Conservation (phyloP, 2,113 vertebrate genomes). For the Oxygymnocypris stewartii region DNA sequence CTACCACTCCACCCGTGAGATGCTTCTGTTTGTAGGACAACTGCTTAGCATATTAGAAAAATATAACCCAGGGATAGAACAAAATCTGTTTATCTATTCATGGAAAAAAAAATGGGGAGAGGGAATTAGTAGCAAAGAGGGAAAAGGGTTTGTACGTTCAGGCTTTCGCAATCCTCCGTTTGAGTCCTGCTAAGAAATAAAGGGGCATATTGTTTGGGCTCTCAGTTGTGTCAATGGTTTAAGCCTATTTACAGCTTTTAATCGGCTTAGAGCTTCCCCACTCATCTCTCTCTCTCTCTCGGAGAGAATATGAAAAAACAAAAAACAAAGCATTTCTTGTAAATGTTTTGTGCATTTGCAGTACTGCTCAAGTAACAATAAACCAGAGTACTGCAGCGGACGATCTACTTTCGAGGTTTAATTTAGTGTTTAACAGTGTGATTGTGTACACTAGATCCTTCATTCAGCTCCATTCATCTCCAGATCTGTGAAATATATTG, state of each 20-base stretch:
- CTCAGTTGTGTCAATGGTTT: constrained; percentile 53
- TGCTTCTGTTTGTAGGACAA: constrained; percentile 49
- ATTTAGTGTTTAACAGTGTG: background rate
- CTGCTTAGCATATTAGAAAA: constrained; percentile 47
- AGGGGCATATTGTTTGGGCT: constrained; percentile 48
- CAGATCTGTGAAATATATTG: background rate
- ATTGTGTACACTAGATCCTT: background rate
- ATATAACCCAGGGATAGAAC: constrained; percentile 37
- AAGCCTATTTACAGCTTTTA: constrained; percentile 49
- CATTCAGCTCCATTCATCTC: constrained; percentile 1
- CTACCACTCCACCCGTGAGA: constrained; percentile 35
- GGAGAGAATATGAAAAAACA: background rate
- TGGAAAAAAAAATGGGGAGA: background rate
- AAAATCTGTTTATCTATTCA: constrained; percentile 46
- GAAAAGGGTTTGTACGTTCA: constrained; percentile 12
- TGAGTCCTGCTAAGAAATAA: constrained; percentile 38
- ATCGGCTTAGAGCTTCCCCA: constrained; percentile 32
- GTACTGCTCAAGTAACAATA: background rate
- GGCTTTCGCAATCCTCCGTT: constrained; percentile 24
- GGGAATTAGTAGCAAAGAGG: constrained; percentile 7
- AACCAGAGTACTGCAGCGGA: background rate
- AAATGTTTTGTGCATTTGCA: constrained; percentile 4
- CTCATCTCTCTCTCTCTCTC: background rate
- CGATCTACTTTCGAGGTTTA: background rate
- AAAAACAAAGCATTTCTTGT: constrained; percentile 26